Evolutionary conservation across 1,140 invertebrate genomes (phyloP).

Genomic region (Homarus americanus): DNA sequence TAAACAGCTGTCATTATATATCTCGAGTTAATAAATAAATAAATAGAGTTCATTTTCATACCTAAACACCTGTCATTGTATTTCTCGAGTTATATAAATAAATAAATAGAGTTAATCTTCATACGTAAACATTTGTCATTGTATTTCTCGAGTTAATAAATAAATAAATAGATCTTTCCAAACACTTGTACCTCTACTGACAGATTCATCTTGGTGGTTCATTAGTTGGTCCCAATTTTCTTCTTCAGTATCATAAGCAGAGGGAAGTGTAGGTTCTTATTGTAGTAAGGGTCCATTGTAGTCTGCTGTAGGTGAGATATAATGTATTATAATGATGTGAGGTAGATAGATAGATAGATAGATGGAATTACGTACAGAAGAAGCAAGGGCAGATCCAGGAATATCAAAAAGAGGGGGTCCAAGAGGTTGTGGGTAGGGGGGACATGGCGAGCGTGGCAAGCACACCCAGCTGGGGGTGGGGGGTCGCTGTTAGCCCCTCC

Average conservation of each 20-base stretch:
- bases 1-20: background rate
- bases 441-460: no score
- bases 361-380: no score
- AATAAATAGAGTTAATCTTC: background rate
- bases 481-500: no score
- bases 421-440: no score
- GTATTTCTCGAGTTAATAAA: no score
- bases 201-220: background rate
- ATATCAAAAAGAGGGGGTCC: no score
- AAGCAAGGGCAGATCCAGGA: no score
- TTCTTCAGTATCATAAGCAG: conserved; percentile 52
- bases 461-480: no score
- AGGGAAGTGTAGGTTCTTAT: conserved; percentile 51
- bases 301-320: conserved; percentile 21
- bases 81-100: background rate
- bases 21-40: background rate
- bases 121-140: background rate
- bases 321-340: background rate
- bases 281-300: conserved; percentile 56
- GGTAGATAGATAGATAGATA: background rate
- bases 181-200: background rate
- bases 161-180: no score
- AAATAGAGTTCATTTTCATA: background rate
- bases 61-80: no score
- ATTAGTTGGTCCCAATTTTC: conserved; percentile 30